phyloP scores from a whole-genome alignment of 1,140 invertebrate species.

The Calliopsis andreniformis region DNA sequence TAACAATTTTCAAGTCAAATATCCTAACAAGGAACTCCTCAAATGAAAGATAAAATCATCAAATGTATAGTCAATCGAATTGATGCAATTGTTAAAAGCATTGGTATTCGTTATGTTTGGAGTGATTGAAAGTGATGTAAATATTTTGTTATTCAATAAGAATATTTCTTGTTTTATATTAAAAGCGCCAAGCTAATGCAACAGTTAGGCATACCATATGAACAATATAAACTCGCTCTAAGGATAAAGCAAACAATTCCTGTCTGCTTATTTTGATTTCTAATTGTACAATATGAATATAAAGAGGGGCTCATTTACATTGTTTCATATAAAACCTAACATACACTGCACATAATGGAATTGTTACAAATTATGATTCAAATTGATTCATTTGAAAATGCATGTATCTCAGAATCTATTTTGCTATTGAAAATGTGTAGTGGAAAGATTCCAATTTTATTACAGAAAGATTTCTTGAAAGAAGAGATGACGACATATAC shows the following conservation, averaged over 20 bases:
- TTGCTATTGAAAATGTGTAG: not conserved
- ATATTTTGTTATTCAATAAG: not conserved
- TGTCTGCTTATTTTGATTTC: not conserved
- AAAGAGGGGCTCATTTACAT: not conserved
- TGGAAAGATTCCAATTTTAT: not conserved
- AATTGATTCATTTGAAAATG: not conserved
- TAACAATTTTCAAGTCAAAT: not conserved
- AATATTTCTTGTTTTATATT: not conserved
- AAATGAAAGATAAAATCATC: not conserved
- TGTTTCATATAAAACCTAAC: not conserved
- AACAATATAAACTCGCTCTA: not conserved
- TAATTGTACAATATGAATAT: not conserved
- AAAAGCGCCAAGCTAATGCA: not conserved
- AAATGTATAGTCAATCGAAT: not conserved
- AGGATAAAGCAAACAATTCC: not conserved
- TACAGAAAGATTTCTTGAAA: not conserved
- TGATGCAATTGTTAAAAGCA: not conserved
- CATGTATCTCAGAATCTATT: not conserved
- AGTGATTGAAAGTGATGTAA: not conserved
- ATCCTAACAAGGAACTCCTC: slow-evolving; percentile 11
- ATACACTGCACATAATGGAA: not conserved
- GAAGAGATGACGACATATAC: slow-evolving; percentile 21
- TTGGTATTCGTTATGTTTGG: not conserved
- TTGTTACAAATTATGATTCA: not conserved
- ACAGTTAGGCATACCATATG: not conserved